phyloP scores from a whole-genome alignment of 2,888 invertebrate species.

The Scelioninae gen. 2 region DNA sequence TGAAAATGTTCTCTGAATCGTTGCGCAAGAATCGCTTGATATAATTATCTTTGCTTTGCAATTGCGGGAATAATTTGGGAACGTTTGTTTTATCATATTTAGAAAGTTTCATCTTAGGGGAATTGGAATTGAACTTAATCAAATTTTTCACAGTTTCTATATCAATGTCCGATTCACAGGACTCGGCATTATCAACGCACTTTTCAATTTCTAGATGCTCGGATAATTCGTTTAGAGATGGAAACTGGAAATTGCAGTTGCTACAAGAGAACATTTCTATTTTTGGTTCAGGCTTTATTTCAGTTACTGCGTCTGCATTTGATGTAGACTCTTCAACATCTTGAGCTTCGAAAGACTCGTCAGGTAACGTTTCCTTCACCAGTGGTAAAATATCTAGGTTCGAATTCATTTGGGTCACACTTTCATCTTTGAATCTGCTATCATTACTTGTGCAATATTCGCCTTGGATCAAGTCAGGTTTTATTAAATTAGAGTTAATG shows the following conservation, averaged over 20 bases:
- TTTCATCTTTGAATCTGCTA: too few species aligned
- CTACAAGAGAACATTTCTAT: slow-evolving; percentile 12
- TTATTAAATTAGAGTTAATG: too few species aligned
- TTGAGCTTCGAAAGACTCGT: too few species aligned
- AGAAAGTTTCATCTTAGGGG: neutral
- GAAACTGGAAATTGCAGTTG: slow-evolving; percentile 31
- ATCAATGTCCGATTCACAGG: slow-evolving; percentile 36
- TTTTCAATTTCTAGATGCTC: slow-evolving; percentile 37
- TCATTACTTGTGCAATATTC: too few species aligned
- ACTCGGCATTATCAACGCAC: slow-evolving; percentile 5
- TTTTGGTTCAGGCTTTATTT: neutral
- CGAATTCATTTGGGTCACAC: too few species aligned
- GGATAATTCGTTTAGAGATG: slow-evolving; percentile 13
- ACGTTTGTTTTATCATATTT: neutral
- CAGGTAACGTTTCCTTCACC: too few species aligned
- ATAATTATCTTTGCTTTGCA: slow-evolving; percentile 25
- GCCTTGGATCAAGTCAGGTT: too few species aligned
- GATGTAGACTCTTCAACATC: too few species aligned
- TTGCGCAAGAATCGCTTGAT: slow-evolving; percentile 44
- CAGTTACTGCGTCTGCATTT: too few species aligned
- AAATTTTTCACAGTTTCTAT: slow-evolving; percentile 27
- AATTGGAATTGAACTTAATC: neutral
- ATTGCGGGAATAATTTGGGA: slow-evolving; percentile 30
- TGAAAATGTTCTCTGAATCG: slow-evolving; percentile 55
- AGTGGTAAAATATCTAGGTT: too few species aligned